Evolutionary conservation across 2,888 invertebrate genomes (phyloP), one percentile per base, ranked within the genome.

Genomic region (Villa cingulata): DNA sequence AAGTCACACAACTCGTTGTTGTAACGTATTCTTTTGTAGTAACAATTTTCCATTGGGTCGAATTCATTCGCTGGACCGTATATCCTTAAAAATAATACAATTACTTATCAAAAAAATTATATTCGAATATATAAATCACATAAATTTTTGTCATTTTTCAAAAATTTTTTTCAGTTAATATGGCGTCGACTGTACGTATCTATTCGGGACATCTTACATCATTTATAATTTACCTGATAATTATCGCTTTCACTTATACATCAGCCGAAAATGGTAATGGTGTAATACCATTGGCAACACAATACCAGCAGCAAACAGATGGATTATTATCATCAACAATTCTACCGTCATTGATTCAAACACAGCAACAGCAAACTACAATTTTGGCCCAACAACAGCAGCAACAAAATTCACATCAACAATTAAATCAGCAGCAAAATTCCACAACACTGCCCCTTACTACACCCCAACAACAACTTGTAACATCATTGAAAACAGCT

Each of bases 371-470:
- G 12, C 29, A 32, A 32, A 32, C 29, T 9, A 32, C 29, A 3
- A 12, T 32, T 12, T 3, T 9, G 4, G 3, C 9, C 34, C 51
- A 45, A 43, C 47, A 48, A 55, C 54, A 54, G 54, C 53, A 42
- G 23, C 40, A 16, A 43, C 43, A 23, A 39, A 29, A 20, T 6
- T 37, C 29, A 42, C 47, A 42, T n/a, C 47, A 16, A 38, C 43
- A 43, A 48, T 43, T 43, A 48, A 52, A 37, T 48, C 54, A 27
- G 49, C 45, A 39, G 38, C 48, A 43, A n/a, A 48, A 48, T 39
- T 43, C 43, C 14, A 48, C 48, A 48, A 27, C 36, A 43, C 48
- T 43, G 40, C 48, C 48, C 18, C 7, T 43, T 6, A 48, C 48
- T 7, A 48, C 43, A 34, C 42, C 47, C 2, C 47, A 43, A 18